Evolutionary conservation across 2,113 vertebrate species (phyloP).

Genomic region (Cichladusa arquata): DNA sequence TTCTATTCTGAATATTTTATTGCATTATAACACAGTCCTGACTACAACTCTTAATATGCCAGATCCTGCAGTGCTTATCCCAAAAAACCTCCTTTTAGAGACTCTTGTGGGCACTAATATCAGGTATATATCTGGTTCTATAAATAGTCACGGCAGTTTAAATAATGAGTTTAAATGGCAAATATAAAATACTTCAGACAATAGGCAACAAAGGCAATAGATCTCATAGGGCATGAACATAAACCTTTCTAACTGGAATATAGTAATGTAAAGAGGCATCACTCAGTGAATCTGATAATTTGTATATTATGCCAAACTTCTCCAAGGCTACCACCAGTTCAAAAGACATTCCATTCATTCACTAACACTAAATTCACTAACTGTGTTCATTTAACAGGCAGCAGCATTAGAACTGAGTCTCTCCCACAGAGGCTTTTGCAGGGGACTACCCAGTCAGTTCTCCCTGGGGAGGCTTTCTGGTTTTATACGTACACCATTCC

Average conservation of each 20-base stretch:
- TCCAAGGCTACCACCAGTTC: not conserved
- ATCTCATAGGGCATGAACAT: not conserved
- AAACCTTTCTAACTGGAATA: not conserved
- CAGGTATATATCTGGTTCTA: not conserved
- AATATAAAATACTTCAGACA: not conserved
- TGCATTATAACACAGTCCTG: not conserved
- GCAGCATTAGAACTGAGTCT: not conserved
- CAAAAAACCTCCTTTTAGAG: not conserved
- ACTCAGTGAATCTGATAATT: not conserved
- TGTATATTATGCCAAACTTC: not conserved
- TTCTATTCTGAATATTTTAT: not conserved
- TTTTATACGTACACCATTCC: not conserved
- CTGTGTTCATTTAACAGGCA: not conserved
- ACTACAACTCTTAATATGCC: not conserved
- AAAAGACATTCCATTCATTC: not conserved
- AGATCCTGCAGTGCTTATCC: not conserved
- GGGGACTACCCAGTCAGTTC: not conserved
- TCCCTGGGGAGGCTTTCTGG: not conserved
- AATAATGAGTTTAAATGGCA: not conserved
- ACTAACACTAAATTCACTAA: not conserved
- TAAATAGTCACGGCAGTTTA: not conserved
- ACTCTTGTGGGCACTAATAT: not conserved
- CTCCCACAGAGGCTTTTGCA: not conserved
- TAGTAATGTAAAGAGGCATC: not conserved
- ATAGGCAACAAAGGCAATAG: not conserved